Base-by-base conservation (phyloP, 2,113 vertebrate species). In the Montifringilla adamsi region DNA sequence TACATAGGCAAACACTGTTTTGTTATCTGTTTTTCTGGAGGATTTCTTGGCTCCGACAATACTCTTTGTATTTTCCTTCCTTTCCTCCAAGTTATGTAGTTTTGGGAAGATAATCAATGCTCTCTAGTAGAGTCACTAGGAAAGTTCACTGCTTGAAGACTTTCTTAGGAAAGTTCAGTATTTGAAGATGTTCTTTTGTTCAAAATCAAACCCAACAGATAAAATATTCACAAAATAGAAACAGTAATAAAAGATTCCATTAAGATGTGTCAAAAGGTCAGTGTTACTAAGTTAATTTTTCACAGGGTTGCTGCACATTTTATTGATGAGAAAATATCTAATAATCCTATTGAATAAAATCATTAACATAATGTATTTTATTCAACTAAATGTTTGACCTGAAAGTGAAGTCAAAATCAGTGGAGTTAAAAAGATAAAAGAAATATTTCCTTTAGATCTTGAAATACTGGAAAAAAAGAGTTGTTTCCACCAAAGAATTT, bases 201-300 rank as follows among this genome's bases (percentile, higher is more conserved):
- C 39, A 81, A 77, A 84, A 64, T 70, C 47, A 87, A 70, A 27
- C 7, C n/a, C n/a, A 63, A 73, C 1, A 55, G 23, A 50, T 93
- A 67, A 93, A 84, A 93, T 84, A 84, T 63, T 94, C 80, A 87
- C 50, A 67, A 81, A 80, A 84, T 43, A 59, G 55, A 84, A 94
- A 87, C 5, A 41, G 44, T 70, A 78, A 85, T 72, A 62, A 89
- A 81, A 89, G 18, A 87, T 81, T 94, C 56, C 84, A 84, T 89
- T 76, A 78, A 68, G 31, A 24, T 72, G 13, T 44, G 50, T 69
- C 59, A 58, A 77, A 80, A 77, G 46, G 9, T 76, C 50, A 83
- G 58, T 4, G 5, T 20, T 24, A 58, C 23, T 41, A 80, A 69
- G 55, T 80, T 80, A 13, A 58, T 86, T 44, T 81, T 88, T 91